Evolutionary conservation across 2,113 vertebrate genomes (phyloP), one percentile per base, ranked within the genome.

Genomic region (Odobenus rosmarus): DNA sequence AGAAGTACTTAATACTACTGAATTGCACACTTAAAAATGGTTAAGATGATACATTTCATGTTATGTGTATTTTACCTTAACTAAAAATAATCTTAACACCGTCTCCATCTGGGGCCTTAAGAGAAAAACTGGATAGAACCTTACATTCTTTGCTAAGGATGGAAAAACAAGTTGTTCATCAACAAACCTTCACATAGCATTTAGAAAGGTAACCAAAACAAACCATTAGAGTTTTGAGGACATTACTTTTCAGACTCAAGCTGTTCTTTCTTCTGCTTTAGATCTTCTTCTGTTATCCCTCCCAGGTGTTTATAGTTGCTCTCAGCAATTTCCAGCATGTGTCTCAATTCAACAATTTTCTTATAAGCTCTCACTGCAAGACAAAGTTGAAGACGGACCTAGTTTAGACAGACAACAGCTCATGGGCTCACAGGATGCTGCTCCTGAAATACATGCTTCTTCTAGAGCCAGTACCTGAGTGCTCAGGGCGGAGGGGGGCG

Each of bases 231-330:
- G 24, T 94, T 82, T 79, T 84, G 36, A 87, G 33, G 61, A 96
- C 21, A 94, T 98, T 99, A 99, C 99, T 98, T 99, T 96, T 98
- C 97, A 57, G 12, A 57, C 67, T 99, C 88, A 1, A 94, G 98
- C 61, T 96, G 96, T 97, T 99, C 98, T 94, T 97, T 98, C 97
- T 98, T 98, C 57, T 49, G 84, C 93, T 97, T 98, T 85, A 97
- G 92, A 51, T 99, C 99, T 95, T 99, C 99, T 69, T 98, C 98
- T 74, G 98, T 98, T 96, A 99, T 96, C 64, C 99, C 99, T 83
- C 99, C 99, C 91, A 99, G 98, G n/a, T 99, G 99, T 93, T 98
- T 99, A 94, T 98, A 99, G 98, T 99, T 99, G 98, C 98, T 99
- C 97, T 98, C 98, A 71, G 99, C 99, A 91, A 99, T 98, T 97